Evolutionary conservation across 1,140 invertebrate genomes (phyloP).

Genomic region (Brachionus rubens): DNA sequence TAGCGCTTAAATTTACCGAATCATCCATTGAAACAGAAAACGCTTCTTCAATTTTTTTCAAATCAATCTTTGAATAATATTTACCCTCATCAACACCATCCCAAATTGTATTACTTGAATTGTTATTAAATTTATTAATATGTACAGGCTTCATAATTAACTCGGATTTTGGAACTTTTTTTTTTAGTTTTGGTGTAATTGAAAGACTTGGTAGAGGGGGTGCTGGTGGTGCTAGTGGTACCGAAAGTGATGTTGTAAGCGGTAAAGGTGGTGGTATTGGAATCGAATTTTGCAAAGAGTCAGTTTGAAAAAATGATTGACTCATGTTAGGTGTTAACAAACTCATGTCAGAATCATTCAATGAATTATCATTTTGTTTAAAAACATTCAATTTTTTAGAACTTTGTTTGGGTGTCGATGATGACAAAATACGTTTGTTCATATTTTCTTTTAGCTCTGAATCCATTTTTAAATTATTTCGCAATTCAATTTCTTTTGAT

Average conservation of each 20-base stretch:
- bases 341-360: not conserved
- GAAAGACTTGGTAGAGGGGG: not conserved
- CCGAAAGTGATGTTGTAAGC: too few species aligned
- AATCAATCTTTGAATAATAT: constrained; percentile 11
- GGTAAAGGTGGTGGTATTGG: not conserved
- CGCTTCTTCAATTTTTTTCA: constrained; percentile 30
- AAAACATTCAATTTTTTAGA: constrained; percentile 30
- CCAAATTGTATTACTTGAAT: not conserved
- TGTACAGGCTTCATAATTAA: constrained; percentile 13
- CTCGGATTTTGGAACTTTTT: constrained; percentile 10
- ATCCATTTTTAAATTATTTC: not conserved
- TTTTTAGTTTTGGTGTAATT: not conserved
- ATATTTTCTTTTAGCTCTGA: not conserved
- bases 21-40: not conserved
- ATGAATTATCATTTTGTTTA: not conserved
- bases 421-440: not conserved
- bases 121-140: not conserved
- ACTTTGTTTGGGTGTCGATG: constrained; percentile 20
- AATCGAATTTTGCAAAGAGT: not conserved
- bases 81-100: constrained; percentile 3
- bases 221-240: not conserved
- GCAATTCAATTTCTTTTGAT: not conserved
- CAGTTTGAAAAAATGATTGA: constrained; percentile 8
- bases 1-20: not conserved
- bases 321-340: not conserved